phyloP scores from a whole-genome alignment of 2,113 vertebrate species.

The Psittacara wagleri region DNA sequence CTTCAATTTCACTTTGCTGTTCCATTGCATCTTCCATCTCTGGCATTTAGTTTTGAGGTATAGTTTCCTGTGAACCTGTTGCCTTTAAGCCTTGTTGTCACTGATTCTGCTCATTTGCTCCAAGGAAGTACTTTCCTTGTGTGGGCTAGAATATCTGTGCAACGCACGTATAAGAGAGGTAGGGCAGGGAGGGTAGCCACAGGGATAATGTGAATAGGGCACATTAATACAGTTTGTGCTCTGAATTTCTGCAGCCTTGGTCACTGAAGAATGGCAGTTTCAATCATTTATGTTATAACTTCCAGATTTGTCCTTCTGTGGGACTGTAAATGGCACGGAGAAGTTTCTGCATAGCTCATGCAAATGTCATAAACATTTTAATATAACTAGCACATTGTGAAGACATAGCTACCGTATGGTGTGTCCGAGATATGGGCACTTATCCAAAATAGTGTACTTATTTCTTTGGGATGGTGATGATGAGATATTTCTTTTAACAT shows the following conservation, averaged over 20 bases:
- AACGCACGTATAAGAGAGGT: neutral
- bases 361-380: neutral
- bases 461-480: neutral
- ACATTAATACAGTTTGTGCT: neutral
- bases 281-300: neutral
- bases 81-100: neutral
- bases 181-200: neutral
- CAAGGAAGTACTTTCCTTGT: neutral
- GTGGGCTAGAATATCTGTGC: neutral
- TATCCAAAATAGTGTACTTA: neutral
- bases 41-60: neutral
- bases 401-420: neutral
- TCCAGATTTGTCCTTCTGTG: conserved; percentile 3
- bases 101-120: neutral
- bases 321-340: neutral
- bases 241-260: neutral
- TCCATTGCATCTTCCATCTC: neutral
- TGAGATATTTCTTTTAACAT: neutral
- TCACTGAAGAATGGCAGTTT: neutral
- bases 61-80: neutral
- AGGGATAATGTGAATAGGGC: neutral
- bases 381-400: neutral
- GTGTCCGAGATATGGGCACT: neutral
- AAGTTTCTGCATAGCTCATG: neutral
- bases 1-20: neutral